phyloP scores from a whole-genome alignment of 2,888 invertebrate genomes.

The Brassicogethes aeneus region DNA sequence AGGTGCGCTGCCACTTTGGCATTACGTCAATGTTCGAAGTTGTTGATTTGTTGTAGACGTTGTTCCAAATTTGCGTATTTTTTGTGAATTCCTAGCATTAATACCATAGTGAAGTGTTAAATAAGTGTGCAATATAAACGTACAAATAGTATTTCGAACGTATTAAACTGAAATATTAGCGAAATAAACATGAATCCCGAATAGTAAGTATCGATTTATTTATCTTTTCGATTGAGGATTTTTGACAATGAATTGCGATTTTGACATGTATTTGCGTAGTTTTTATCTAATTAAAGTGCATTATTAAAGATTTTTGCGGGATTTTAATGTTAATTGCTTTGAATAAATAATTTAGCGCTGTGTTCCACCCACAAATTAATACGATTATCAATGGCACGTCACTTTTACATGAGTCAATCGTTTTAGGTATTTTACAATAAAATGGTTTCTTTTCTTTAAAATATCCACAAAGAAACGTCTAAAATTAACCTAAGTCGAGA shows the following conservation, averaged over 20 bases:
- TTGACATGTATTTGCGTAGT: conserved; percentile 30
- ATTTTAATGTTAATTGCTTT: too few relatives aligned
- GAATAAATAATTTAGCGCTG: too few relatives aligned
- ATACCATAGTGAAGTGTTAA: conserved; percentile 20
- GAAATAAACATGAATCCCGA: conserved; percentile 63
- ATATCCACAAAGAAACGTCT: too few relatives aligned
- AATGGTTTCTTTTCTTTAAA: too few relatives aligned
- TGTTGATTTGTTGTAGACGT: conserved; percentile 28
- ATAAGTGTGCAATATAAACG: conserved; percentile 18
- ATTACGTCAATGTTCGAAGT: conserved; percentile 31
- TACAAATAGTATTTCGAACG: conserved; percentile 8
- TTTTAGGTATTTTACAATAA: conserved; percentile 12
- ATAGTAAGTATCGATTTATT: conserved; percentile 61
- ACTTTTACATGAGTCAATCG: conserved; percentile 25
- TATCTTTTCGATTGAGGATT: conserved; percentile 24
- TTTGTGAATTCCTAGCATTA: conserved; percentile 27
- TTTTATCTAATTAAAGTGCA: conserved; percentile 9
- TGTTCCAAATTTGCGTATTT: conserved; percentile 37
- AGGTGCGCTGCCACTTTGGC: conserved; percentile 34
- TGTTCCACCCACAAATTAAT: conserved; percentile 8
- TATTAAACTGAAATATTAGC: conserved; percentile 11
- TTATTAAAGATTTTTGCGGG: too few relatives aligned
- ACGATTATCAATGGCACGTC: conserved; percentile 21
- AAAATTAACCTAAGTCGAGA: too few relatives aligned
- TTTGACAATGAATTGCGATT: conserved; percentile 28